Conservation (phyloP, 2,797 vertebrate species). For the Gallirallus australis region DNA sequence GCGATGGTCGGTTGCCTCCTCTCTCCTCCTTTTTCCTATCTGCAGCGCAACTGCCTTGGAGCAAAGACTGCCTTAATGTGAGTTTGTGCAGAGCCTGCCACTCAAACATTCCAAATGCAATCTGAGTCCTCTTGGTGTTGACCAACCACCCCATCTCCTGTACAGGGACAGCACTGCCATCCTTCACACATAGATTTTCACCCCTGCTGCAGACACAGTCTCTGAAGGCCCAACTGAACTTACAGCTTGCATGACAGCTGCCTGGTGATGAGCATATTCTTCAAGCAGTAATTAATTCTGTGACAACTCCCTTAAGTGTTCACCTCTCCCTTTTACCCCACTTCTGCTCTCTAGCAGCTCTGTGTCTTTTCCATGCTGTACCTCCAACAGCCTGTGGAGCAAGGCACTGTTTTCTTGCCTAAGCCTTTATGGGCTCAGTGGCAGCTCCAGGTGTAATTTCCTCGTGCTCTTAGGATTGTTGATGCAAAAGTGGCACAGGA, state of each 20-base stretch:
- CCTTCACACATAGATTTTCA: background rate
- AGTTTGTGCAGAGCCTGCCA: background rate
- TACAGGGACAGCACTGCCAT: background rate
- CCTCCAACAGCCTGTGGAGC: background rate
- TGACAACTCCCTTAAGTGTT: background rate
- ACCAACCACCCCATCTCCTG: background rate
- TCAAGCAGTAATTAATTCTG: background rate
- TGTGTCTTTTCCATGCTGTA: background rate
- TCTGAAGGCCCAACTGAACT: background rate
- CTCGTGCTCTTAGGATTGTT: fast-evolving
- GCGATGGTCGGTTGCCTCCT: background rate
- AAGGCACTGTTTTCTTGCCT: background rate
- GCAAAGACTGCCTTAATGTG: background rate
- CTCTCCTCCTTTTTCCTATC: background rate
- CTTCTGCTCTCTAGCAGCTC: background rate
- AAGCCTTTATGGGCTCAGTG: background rate
- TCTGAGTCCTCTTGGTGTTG: background rate
- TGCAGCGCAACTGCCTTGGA: background rate
- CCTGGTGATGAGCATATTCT: background rate
- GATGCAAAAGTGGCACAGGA: background rate
- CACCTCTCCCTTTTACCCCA: background rate
- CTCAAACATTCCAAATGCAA: fast-evolving
- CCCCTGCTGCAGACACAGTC: background rate
- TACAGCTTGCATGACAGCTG: background rate
- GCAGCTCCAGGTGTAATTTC: background rate